Evolutionary conservation across 2,113 vertebrate genomes (phyloP).

Genomic region (Herpetotheres cachinnans): DNA sequence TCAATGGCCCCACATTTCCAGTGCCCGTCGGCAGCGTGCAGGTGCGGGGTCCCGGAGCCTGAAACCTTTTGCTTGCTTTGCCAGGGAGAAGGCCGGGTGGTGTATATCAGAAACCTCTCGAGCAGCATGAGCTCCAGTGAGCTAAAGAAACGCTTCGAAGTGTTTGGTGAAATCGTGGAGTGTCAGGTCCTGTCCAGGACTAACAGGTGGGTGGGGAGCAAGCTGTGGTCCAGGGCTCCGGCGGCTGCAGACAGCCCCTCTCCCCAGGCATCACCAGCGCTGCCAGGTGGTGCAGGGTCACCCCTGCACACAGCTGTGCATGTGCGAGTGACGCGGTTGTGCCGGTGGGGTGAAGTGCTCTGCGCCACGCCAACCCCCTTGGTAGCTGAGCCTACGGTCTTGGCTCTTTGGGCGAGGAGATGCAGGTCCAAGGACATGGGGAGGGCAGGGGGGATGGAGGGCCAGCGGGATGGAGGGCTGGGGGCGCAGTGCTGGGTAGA

Average conservation of each 20-base stretch:
- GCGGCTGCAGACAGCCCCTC: background rate
- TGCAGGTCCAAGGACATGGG: background rate
- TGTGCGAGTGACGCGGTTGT: background rate
- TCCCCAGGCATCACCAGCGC: background rate
- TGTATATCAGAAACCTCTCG: slow-evolving; percentile 92
- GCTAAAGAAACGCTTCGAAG: slow-evolving; percentile 92
- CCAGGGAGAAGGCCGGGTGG: slow-evolving; percentile 93
- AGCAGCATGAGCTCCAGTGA: slow-evolving; percentile 89
- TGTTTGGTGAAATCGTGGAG: slow-evolving; percentile 90
- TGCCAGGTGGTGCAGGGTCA: background rate
- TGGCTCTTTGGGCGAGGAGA: background rate
- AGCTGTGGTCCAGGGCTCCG: background rate
- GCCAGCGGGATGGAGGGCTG: background rate
- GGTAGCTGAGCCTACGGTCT: fast-evolving
- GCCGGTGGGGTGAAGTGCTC: background rate
- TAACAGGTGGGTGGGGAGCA: slow-evolving; percentile 72
- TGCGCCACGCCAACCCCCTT: background rate
- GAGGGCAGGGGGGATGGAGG: background rate
- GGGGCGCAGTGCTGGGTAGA: background rate
- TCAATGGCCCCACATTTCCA: background rate
- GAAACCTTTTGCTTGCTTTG: background rate
- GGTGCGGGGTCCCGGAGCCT: background rate
- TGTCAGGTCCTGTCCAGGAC: slow-evolving; percentile 90
- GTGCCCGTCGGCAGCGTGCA: fast-evolving
- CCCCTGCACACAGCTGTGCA: background rate